These are phyloP conservation scores for Salvelinus namaycush DNA, from an alignment of 2,113 vertebrate genomes.

Conservation along the genomic window DNA sequence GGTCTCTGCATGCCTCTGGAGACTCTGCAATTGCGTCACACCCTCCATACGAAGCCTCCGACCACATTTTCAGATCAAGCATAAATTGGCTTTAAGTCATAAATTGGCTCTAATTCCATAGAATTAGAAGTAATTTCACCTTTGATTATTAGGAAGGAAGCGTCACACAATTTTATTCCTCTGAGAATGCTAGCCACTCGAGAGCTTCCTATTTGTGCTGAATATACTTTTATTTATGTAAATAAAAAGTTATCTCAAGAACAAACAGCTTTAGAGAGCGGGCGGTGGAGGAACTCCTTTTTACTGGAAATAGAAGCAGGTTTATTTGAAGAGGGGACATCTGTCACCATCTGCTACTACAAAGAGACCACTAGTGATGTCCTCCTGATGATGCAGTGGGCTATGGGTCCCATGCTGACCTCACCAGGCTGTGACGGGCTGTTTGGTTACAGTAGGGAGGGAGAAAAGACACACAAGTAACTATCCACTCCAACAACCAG, in stretches of 20 bases:
- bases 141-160: background rate
- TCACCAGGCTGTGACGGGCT: background rate
- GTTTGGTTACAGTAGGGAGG: background rate
- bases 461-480: background rate
- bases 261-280: slow-evolving; percentile 41
- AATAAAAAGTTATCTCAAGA: slow-evolving; percentile 29
- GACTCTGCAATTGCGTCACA: too few species aligned
- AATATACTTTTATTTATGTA: slow-evolving; percentile 16
- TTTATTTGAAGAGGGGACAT: slow-evolving; percentile 56
- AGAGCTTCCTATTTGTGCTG: background rate
- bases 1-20: too few species aligned
- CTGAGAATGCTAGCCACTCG: background rate
- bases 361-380: slow-evolving; percentile 23
- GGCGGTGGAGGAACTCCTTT: background rate
- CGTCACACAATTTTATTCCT: background rate
- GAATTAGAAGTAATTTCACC: slow-evolving; percentile 31
- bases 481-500: too few species aligned
- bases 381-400: slow-evolving; percentile 20
- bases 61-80: too few species aligned
- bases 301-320: slow-evolving; percentile 30
- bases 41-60: too few species aligned
- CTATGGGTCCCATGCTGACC: too few species aligned
- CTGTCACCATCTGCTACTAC: slow-evolving; percentile 45
- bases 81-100: too few species aligned
- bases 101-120: too few species aligned